phyloP scores from a whole-genome alignment of 2,113 vertebrate genomes.

The Rana temporaria region DNA sequence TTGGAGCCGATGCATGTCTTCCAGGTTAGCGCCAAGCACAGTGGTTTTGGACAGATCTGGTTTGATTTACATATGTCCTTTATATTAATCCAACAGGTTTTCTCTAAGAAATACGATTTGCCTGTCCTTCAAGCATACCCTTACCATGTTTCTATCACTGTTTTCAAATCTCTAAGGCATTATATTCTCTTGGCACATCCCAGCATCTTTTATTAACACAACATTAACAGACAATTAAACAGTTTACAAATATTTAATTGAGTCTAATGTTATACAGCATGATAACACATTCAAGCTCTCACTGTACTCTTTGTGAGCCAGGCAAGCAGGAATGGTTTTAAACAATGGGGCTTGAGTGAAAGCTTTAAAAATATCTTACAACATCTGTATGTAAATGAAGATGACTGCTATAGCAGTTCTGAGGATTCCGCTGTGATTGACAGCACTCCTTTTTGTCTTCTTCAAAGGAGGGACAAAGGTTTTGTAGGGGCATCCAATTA shows the following conservation, averaged over 20 bases:
- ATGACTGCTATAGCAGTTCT: rapidly evolving
- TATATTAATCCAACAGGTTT: no score
- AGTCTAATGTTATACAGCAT: neutral
- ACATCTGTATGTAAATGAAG: neutral
- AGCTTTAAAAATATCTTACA: conserved; percentile 26
- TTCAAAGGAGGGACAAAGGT: neutral
- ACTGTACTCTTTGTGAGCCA: neutral
- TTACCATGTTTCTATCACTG: no score
- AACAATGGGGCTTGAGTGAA: conserved; percentile 29
- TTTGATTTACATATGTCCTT: no score
- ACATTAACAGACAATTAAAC: conserved; percentile 12
- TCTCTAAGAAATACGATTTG: no score
- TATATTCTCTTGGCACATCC: neutral
- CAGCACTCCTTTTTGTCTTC: neutral
- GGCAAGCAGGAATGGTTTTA: neutral
- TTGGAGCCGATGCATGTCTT: no score
- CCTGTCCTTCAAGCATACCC: no score
- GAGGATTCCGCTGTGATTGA: neutral
- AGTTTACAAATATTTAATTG: neutral
- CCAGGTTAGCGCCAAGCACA: no score
- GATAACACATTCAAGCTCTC: neutral
- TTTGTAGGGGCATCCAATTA: neutral
- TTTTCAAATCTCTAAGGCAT: no score
- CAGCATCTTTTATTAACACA: neutral
- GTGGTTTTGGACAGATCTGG: no score